Conservation (phyloP, 2,113 vertebrate species). For the Peromyscus californicus region DNA sequence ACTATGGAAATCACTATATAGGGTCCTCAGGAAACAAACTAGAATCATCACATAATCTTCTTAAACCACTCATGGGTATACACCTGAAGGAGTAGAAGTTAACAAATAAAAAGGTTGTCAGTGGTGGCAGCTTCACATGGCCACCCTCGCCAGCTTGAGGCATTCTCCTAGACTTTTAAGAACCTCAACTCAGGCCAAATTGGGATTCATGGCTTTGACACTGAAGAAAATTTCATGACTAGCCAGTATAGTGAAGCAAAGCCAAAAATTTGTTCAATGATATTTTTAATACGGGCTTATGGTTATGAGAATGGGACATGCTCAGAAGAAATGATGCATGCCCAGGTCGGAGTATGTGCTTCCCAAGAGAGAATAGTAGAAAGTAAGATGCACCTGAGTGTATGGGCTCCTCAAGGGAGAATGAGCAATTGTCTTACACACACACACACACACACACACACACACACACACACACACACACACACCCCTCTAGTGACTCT, state of each 20-base stretch:
- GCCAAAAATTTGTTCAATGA: background rate
- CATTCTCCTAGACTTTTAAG: background rate
- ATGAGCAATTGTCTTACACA: background rate
- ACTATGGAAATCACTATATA: background rate
- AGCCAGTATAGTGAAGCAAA: background rate
- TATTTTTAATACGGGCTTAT: background rate
- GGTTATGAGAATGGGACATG: background rate
- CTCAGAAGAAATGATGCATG: background rate
- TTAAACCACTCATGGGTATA: background rate
- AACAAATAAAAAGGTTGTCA: background rate
- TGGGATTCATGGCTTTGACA: no score
- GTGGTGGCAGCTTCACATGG: background rate
- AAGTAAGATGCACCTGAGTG: background rate
- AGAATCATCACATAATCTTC: background rate
- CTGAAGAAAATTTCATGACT: background rate
- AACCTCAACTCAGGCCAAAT: background rate
- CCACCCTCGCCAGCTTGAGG: no score
- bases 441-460: background rate
- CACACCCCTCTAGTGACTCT: background rate
- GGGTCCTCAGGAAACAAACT: background rate
- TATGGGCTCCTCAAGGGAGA: background rate
- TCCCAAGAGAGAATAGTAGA: background rate
- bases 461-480: background rate
- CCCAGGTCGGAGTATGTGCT: background rate
- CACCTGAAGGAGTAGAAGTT: background rate